phyloP scores from a whole-genome alignment of 2,888 invertebrate species.

The Brachyptera risi region DNA sequence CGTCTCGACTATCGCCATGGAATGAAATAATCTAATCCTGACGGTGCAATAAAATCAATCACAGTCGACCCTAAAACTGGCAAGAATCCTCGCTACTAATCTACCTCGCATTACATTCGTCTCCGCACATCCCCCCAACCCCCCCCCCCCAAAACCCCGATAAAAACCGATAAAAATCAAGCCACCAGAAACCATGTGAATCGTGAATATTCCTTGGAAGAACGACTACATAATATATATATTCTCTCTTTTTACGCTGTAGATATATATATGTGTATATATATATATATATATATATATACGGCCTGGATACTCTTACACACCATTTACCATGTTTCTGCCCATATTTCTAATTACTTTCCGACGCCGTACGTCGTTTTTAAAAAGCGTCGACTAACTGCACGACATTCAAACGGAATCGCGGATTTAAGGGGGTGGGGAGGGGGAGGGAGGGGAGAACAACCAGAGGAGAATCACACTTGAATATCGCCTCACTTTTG shows the following conservation, averaged over 20 bases:
- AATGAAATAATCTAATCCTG: too few relatives aligned
- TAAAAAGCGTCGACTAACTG: background rate
- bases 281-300: too few relatives aligned
- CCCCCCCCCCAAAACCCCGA: too few relatives aligned
- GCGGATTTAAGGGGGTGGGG: background rate
- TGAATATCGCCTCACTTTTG: background rate
- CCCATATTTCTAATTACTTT: constrained; percentile 45
- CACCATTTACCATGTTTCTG: constrained; percentile 42
- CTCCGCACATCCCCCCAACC: too few relatives aligned
- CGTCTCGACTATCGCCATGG: too few relatives aligned
- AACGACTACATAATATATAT: background rate
- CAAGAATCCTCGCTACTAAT: background rate
- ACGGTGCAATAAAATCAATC: background rate
- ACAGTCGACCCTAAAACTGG: background rate
- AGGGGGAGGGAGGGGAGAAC: background rate
- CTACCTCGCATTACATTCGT: too few relatives aligned
- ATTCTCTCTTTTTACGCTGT: background rate
- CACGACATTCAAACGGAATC: background rate
- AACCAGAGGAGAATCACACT: background rate
- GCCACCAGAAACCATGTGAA: background rate
- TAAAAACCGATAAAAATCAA: too few relatives aligned
- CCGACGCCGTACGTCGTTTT: constrained; percentile 34
- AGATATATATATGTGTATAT: too few relatives aligned
- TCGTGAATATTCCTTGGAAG: background rate
- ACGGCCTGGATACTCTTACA: constrained; percentile 36